These are phyloP conservation scores for Mystacornis crossleyi DNA, from an alignment of 2,113 vertebrate genomes.

Conservation along the genomic window DNA sequence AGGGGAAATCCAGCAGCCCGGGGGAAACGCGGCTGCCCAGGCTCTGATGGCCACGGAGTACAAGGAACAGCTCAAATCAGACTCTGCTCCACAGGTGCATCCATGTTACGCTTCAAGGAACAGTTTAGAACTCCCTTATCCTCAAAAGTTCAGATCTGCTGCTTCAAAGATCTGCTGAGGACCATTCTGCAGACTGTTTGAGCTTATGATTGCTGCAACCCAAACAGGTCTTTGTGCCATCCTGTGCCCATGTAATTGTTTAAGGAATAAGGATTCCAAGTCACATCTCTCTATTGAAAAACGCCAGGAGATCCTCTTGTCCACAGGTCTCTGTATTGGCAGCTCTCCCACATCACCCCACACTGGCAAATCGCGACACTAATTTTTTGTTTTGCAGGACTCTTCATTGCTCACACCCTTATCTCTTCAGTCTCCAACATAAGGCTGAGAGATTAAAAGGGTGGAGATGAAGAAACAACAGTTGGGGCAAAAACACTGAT, in stretches of 20 bases:
- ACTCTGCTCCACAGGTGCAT: neutral
- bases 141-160: neutral
- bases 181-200: neutral
- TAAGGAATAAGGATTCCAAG: neutral
- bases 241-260: neutral
- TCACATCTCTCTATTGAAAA: rapidly evolving
- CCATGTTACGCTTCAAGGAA: neutral
- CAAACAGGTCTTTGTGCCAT: neutral
- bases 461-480: neutral
- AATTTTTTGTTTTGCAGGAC: neutral
- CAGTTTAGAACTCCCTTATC: neutral
- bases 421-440: neutral
- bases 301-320: neutral
- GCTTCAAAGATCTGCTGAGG: neutral
- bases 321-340: neutral
- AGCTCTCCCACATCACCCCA: neutral
- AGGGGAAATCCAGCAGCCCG: constrained; percentile 9
- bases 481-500: neutral
- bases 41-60: neutral
- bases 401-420: neutral
- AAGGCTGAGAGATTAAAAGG: neutral
- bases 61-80: neutral
- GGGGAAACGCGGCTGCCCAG: neutral
- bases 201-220: neutral
- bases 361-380: neutral